Evolutionary conservation across 2,888 invertebrate genomes (phyloP).

Genomic region (Candidula unifasciata): DNA sequence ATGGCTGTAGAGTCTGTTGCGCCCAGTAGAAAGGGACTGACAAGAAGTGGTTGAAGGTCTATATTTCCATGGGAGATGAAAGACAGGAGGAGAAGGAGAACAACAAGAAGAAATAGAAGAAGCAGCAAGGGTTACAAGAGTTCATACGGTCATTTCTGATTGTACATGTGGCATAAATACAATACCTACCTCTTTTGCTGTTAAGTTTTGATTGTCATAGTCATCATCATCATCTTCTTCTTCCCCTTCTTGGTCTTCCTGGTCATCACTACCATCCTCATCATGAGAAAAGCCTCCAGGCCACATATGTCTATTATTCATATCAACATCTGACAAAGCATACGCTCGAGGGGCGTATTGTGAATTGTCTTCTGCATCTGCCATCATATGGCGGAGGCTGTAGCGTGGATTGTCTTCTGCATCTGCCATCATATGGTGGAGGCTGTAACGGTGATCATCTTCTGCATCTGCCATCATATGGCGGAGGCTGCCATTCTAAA

Average conservation of each 20-base stretch:
- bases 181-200: slow-evolving; percentile 57
- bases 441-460: slow-evolving; percentile 7
- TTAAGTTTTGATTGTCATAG: slow-evolving; percentile 59
- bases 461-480: neutral
- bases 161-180: neutral
- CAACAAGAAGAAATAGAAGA: too few relatives aligned
- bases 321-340: slow-evolving; percentile 28
- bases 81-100: too few relatives aligned
- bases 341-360: slow-evolving; percentile 15
- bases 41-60: too few relatives aligned
- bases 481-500: slow-evolving; percentile 12
- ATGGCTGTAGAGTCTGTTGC: too few relatives aligned
- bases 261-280: slow-evolving; percentile 45
- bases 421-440: neutral
- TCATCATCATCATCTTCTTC: slow-evolving; percentile 52
- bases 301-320: slow-evolving; percentile 37
- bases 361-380: slow-evolving; percentile 13
- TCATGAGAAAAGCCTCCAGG: slow-evolving; percentile 21
- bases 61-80: too few relatives aligned
- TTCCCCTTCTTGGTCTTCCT: slow-evolving; percentile 48
- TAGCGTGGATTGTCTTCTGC: slow-evolving; percentile 15
- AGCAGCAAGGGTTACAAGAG: too few relatives aligned
- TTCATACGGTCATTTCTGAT: too few relatives aligned
- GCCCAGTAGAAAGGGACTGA: too few relatives aligned
- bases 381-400: neutral